These are phyloP conservation scores for Drosophila ezoana DNA, from an alignment of 2,888 invertebrate genomes.

Conservation along the genomic window DNA sequence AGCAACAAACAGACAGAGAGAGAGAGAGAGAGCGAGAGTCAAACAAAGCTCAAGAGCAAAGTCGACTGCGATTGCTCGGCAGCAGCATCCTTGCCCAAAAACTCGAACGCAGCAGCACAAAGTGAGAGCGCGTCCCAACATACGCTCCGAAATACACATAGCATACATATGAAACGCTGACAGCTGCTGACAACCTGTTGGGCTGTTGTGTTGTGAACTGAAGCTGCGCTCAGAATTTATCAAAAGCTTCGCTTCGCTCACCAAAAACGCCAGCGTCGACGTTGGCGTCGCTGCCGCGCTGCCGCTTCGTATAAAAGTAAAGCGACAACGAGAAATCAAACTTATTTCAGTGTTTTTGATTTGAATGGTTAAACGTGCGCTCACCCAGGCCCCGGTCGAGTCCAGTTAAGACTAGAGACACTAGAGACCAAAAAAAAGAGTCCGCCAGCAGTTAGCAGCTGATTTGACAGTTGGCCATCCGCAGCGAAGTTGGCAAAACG, in stretches of 20 bases:
- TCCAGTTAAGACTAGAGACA: constrained; percentile 48
- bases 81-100: constrained; percentile 56
- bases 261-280: constrained; percentile 38
- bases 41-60: constrained; percentile 31
- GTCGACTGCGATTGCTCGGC: constrained; percentile 27
- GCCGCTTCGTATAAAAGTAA: constrained; percentile 84
- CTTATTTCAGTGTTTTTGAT: constrained; percentile 85
- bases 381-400: constrained; percentile 67
- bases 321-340: constrained; percentile 82
- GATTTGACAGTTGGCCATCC: constrained; percentile 47
- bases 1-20: constrained; percentile 9
- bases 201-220: constrained; percentile 28
- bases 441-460: constrained; percentile 45
- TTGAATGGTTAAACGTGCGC: constrained; percentile 82
- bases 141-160: constrained; percentile 11
- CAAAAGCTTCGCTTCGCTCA: constrained; percentile 70
- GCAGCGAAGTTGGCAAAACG: constrained; percentile 36
- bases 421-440: constrained; percentile 23
- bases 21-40: neutral
- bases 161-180: constrained; percentile 19
- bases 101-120: constrained; percentile 18
- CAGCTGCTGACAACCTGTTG: constrained; percentile 63
- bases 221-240: constrained; percentile 73
- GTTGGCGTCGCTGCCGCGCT: constrained; percentile 34
- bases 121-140: constrained; percentile 36